phyloP scores from a whole-genome alignment of 2,797 vertebrate genomes.

The Neoniphon sammara region DNA sequence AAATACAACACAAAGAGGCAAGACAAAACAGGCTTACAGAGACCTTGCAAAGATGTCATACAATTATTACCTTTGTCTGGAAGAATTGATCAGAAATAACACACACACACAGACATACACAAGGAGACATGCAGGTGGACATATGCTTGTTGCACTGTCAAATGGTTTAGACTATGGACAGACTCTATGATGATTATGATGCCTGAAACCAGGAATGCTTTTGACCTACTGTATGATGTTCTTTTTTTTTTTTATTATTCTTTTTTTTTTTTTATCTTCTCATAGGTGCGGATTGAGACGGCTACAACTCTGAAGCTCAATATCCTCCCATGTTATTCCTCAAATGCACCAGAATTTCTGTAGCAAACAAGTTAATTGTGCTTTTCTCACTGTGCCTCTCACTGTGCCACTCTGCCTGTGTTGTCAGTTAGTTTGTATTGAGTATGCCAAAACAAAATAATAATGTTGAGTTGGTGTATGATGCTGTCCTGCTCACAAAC shows the following conservation, averaged over 20 bases:
- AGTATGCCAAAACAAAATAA: not conserved
- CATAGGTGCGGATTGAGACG: constrained; percentile 95
- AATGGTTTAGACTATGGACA: not conserved
- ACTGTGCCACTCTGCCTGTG: not conserved
- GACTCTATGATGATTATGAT: not conserved
- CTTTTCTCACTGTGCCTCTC: not conserved
- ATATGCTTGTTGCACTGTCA: no score
- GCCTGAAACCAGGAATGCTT: not conserved
- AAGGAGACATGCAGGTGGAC: not conserved
- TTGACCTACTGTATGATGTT: constrained; percentile 9
- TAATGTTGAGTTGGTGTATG: not conserved
- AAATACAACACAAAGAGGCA: not conserved
- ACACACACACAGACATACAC: not conserved
- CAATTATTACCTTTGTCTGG: not conserved
- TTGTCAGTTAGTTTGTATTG: not conserved
- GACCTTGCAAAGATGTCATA: not conserved
- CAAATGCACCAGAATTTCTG: not conserved
- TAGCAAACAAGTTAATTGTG: not conserved
- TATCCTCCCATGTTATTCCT: constrained; percentile 87
- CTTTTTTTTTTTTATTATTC: not conserved
- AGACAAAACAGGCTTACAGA: not conserved
- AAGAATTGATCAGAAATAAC: not conserved
- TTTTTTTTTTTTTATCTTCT: constrained; percentile 33
- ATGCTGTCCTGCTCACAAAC: not conserved
- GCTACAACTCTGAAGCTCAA: constrained; percentile 96